Percentiles rank a stretch among this genome's conserved stretches.
These are phyloP conservation scores for Pocillopora meandrina DNA, from an alignment of 92 coral and sea anemone genomes.

Conservation along the genomic window DNA sequence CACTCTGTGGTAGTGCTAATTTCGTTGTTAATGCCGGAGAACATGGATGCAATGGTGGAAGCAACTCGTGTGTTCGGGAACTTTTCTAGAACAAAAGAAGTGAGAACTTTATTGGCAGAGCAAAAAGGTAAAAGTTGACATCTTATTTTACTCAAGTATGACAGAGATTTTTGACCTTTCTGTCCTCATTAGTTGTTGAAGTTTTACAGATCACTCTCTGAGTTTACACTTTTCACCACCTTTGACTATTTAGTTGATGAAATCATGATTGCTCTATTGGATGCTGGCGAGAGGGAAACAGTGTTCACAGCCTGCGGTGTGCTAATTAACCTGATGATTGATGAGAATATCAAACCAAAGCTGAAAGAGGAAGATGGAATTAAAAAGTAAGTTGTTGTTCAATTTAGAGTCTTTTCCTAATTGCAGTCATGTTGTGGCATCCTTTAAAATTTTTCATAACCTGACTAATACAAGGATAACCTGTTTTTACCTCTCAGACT, in stretches of 20 bases:
- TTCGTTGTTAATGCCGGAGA: constrained; percentile 87
- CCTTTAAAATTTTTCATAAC: background rate
- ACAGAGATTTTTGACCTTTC: too few species aligned
- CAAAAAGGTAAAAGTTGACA: constrained; percentile 75
- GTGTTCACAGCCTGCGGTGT: constrained; percentile 97
- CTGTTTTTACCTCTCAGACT: constrained; percentile 46
- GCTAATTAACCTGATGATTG: constrained; percentile 93
- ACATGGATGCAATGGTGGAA: constrained; percentile 99
- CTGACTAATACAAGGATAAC: background rate
- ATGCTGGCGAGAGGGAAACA: constrained; percentile 96
- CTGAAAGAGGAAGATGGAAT: constrained; percentile 91
- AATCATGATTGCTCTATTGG: constrained; percentile 93
- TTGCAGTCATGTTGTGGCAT: background rate
- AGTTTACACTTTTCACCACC: background rate
- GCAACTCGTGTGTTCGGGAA: constrained; percentile 96
- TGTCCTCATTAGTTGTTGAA: background rate
- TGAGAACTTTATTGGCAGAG: constrained; percentile 74
- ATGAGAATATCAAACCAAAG: constrained; percentile 76
- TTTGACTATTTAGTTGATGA: constrained; percentile 76
- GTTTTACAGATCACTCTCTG: background rate
- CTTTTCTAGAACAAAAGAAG: constrained; percentile 83
- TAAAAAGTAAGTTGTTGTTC: constrained; percentile 67
- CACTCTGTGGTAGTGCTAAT: constrained; percentile 74
- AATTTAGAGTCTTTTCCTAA: background rate
- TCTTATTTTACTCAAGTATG: too few species aligned